A percentile compares a stretch with the other conserved stretches of the same genome.
Conservation (phyloP, 2,797 vertebrate species). For the Eulemur mongoz region DNA sequence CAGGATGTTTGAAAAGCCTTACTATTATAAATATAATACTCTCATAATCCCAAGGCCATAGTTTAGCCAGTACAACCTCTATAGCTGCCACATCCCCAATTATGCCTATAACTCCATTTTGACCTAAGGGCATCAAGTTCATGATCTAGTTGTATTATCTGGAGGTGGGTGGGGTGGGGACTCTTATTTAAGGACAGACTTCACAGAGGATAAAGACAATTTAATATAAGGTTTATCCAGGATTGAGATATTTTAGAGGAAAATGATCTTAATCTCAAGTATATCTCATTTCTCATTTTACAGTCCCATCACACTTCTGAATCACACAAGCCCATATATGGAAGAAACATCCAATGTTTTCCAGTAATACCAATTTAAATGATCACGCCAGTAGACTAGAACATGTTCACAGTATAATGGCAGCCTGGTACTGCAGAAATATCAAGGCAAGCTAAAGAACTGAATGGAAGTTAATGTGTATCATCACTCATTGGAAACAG, state of each 20-base stretch:
- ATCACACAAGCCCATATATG: not conserved
- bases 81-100: not conserved
- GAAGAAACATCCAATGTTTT: not conserved
- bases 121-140: not conserved
- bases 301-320: not conserved
- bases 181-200: not conserved
- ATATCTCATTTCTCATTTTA: not conserved
- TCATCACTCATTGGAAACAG: slow-evolving; percentile 35
- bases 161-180: not conserved
- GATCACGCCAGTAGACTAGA: slow-evolving; percentile 25
- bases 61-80: not conserved
- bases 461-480: slow-evolving; percentile 39
- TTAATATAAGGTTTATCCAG: not conserved
- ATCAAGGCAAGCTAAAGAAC: slow-evolving; percentile 48
- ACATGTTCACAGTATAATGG: slow-evolving; percentile 53
- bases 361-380: slow-evolving; percentile 24
- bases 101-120: not conserved
- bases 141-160: not conserved
- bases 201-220: not conserved
- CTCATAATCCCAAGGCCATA: not conserved
- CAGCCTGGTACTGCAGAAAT: slow-evolving; percentile 48
- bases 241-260: not conserved
- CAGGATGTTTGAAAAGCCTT: not conserved
- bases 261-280: not conserved
- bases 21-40: not conserved